phyloP scores from a whole-genome alignment of 2,888 invertebrate genomes.

The Tryphoninae sp. region DNA sequence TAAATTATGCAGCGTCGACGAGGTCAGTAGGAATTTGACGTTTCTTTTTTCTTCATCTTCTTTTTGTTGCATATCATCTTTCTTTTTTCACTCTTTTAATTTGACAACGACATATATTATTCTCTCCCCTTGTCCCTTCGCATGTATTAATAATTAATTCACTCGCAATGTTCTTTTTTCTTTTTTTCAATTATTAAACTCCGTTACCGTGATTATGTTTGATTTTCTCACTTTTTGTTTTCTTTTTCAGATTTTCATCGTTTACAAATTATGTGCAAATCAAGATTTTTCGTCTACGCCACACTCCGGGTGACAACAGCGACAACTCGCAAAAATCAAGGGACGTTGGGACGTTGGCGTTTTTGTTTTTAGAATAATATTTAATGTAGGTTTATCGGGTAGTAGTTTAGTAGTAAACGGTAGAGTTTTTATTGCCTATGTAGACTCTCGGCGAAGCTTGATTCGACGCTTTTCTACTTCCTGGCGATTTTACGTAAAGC shows the following conservation, averaged over 20 bases:
- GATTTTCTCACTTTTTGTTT: constrained; percentile 5
- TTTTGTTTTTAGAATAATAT: constrained; percentile 70
- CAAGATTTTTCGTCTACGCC: constrained; percentile 4
- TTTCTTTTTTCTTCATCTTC: not conserved
- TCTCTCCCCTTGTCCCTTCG: constrained; percentile 11
- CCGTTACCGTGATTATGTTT: constrained; percentile 31
- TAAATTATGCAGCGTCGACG: constrained; percentile 50
- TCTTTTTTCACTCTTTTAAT: not conserved
- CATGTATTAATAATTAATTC: not conserved
- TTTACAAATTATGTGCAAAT: constrained; percentile 33
- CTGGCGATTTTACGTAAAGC: constrained; percentile 72
- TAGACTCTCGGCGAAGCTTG: constrained; percentile 68
- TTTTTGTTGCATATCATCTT: not conserved
- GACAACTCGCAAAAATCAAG: constrained; percentile 32
- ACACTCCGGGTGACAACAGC: constrained; percentile 5
- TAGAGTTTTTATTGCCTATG: constrained; percentile 71
- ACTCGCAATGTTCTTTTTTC: not conserved
- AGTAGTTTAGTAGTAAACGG: constrained; percentile 45
- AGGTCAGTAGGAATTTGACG: constrained; percentile 24
- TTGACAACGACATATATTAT: constrained; percentile 20
- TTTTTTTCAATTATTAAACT: not conserved
- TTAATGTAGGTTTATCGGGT: constrained; percentile 69
- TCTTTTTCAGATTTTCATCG: not conserved
- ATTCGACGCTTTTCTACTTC: constrained; percentile 68
- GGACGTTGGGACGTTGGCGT: constrained; percentile 35